These are phyloP conservation scores for Pristionchus entomophagus DNA, from an alignment of 2,888 invertebrate genomes.

Conservation along the genomic window DNA sequence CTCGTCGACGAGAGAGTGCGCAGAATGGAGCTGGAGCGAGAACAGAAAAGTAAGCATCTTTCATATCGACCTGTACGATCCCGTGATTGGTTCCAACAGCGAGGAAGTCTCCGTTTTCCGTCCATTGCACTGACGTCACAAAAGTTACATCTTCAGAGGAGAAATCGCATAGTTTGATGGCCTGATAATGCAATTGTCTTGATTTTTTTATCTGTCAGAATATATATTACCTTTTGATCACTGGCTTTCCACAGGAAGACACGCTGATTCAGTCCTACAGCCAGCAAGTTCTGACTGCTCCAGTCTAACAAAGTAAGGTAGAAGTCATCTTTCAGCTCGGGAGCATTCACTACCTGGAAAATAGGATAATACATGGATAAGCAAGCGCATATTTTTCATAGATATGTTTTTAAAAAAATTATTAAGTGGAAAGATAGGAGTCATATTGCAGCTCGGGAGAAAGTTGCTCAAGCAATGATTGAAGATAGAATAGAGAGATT, in stretches of 20 bases:
- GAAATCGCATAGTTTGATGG: constrained; percentile 91
- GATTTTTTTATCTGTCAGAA: background rate
- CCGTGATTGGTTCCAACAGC: constrained; percentile 89
- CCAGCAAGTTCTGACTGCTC: constrained; percentile 98
- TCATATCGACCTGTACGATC: no score
- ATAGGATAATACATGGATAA: no score
- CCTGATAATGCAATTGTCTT: constrained; percentile 73
- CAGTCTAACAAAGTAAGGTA: constrained; percentile 98
- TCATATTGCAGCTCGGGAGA: no score
- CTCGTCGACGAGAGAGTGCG: constrained; percentile 49
- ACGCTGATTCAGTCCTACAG: constrained; percentile 96
- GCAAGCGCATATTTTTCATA: no score
- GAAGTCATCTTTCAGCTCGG: constrained; percentile 96
- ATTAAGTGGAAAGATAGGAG: no score
- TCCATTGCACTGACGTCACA: constrained; percentile 98
- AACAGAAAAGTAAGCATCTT: no score
- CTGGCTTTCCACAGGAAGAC: constrained; percentile 99
- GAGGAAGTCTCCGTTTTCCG: constrained; percentile 94
- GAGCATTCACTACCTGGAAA: background rate
- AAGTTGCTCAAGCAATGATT: no score
- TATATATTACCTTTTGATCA: constrained; percentile 85
- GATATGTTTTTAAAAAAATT: no score
- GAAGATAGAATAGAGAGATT: no score
- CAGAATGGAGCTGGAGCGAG: no score
- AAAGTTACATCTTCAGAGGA: constrained; percentile 89